Percentiles rank a stretch among this genome's conserved stretches.
These are phyloP conservation scores for Phrynocephalus versicolor DNA, from an alignment of 2,113 vertebrate genomes.

Conservation along the genomic window DNA sequence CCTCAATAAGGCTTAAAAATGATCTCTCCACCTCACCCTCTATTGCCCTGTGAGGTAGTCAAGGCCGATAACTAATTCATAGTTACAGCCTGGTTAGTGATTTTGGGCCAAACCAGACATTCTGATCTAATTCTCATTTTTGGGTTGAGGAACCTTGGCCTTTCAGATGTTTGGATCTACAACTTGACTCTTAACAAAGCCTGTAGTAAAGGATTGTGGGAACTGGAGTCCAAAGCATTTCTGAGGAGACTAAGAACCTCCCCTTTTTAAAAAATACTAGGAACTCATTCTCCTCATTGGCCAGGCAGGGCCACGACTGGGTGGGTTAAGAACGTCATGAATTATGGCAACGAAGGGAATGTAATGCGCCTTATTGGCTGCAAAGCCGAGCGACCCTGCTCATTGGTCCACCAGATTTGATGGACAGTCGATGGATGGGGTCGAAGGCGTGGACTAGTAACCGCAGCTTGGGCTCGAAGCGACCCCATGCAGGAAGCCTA, in stretches of 20 bases:
- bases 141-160: too few relatives aligned
- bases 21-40: background rate
- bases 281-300: background rate
- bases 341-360: background rate
- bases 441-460: too few relatives aligned
- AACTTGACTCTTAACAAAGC: too few relatives aligned
- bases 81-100: background rate
- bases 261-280: too few relatives aligned
- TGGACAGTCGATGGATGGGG: too few relatives aligned
- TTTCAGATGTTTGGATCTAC: too few relatives aligned
- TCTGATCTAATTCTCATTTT: too few relatives aligned
- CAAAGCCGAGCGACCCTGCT: background rate
- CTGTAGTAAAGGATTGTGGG: too few relatives aligned
- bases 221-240: too few relatives aligned
- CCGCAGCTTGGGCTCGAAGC: too few relatives aligned
- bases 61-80: too few relatives aligned
- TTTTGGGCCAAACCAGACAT: background rate
- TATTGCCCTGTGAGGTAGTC: background rate
- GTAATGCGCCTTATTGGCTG: background rate
- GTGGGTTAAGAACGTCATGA: background rate
- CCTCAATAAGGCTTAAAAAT: too few relatives aligned
- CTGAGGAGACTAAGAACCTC: background rate
- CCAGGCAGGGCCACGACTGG: background rate
- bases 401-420: background rate
- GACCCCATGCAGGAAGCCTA: background rate